phyloP scores from a whole-genome alignment of 2,888 invertebrate species.

The Drosophila hamatofila region DNA sequence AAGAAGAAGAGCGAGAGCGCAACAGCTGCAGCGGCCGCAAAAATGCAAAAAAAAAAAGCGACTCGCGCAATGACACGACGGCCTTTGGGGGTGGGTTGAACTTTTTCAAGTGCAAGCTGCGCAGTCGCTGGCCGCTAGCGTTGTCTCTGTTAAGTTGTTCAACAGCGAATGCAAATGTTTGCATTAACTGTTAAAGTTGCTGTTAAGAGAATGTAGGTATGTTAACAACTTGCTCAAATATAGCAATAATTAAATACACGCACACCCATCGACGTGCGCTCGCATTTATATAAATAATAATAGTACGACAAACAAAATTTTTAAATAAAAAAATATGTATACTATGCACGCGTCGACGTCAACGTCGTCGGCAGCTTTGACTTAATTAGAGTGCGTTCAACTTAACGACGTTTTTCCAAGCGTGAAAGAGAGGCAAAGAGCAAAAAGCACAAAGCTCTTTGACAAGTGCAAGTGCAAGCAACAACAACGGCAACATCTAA shows the following conservation, averaged over 20 bases:
- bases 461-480: conserved; percentile 61
- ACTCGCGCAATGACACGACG: conserved; percentile 57
- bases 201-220: conserved; percentile 20
- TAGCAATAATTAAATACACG: conserved; percentile 3
- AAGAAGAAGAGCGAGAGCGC: conserved; percentile 23
- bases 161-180: conserved; percentile 40
- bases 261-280: conserved; percentile 9
- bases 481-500: conserved; percentile 33
- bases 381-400: conserved; percentile 85
- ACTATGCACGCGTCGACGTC: conserved; percentile 21
- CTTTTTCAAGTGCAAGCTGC: conserved; percentile 72
- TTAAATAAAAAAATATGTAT: background rate
- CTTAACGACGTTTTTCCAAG: conserved; percentile 63
- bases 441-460: conserved; percentile 57
- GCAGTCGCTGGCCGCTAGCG: conserved; percentile 50
- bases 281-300: conserved; percentile 42
- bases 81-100: conserved; percentile 51
- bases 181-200: conserved; percentile 4
- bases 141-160: conserved; percentile 37
- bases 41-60: conserved; percentile 38
- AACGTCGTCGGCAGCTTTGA: conserved; percentile 83
- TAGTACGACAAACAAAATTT: conserved; percentile 51
- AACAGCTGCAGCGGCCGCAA: conserved; percentile 28
- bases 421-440: conserved; percentile 38
- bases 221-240: conserved; percentile 37